Evolutionary conservation across 1,140 invertebrate species (phyloP).

Genomic region (Acromyrmex heyeri): DNA sequence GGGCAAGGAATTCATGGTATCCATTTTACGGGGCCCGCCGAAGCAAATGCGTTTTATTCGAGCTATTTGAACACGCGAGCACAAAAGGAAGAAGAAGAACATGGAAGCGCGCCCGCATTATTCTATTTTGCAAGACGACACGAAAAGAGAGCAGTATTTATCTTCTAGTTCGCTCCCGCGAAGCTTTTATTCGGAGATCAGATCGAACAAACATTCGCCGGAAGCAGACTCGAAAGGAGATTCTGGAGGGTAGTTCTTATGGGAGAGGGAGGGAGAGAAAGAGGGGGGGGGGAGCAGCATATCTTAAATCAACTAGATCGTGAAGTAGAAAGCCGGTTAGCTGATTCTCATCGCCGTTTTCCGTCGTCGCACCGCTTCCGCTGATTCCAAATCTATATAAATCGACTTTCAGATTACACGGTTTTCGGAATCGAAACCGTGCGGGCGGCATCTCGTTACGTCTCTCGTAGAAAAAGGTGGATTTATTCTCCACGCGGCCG

Average conservation of each 20-base stretch:
- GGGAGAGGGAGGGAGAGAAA: not conserved
- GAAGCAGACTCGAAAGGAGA: constrained; percentile 42
- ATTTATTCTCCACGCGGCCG: constrained; percentile 37
- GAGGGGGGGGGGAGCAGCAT: not conserved
- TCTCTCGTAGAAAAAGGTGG: not conserved
- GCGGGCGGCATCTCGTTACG: constrained; percentile 40
- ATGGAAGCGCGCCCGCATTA: constrained; percentile 33
- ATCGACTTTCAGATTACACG: constrained; percentile 78
- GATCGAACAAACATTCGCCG: constrained; percentile 60
- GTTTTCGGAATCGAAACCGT: constrained; percentile 47
- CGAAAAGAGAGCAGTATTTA: constrained; percentile 60
- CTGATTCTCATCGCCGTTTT: constrained; percentile 54
- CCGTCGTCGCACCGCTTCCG: not conserved
- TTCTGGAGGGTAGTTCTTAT: constrained; percentile 31
- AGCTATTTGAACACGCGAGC: constrained; percentile 48
- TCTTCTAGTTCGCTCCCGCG: constrained; percentile 49
- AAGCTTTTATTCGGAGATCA: constrained; percentile 63
- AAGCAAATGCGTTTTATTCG: constrained; percentile 55
- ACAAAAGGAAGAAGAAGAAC: constrained; percentile 15
- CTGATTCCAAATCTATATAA: constrained; percentile 77
- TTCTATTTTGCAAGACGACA: constrained; percentile 61
- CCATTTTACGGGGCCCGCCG: constrained; percentile 26
- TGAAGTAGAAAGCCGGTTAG: constrained; percentile 51
- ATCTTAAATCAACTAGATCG: constrained; percentile 58
- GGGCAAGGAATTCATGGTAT: constrained; percentile 24